Base-by-base conservation (phyloP, 2,797 vertebrate species). In the Thunnus albacares region DNA sequence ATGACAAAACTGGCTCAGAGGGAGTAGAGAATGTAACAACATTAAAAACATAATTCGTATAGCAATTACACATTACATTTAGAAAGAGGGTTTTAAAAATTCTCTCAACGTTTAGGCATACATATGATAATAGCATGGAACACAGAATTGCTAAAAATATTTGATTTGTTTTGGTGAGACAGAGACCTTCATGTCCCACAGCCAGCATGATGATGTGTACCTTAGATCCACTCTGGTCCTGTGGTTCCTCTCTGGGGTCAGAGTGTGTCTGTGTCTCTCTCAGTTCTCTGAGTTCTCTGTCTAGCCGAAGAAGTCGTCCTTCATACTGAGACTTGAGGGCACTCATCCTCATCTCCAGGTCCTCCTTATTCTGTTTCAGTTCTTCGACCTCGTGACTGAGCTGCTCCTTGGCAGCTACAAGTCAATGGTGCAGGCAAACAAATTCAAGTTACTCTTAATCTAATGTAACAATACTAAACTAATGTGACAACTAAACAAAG, bases 261-360 rank as follows among this genome's bases (percentile, higher is more conserved):
- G 97, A 90, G 3, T 97, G 97, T 6, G 96, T 91, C 57, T 98
- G 98, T 1, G 97, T 95, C 58, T 97, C 98, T 17, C 96, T 94
- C 38, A 95, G 91, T 52, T 96, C 95, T 43, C 91, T 86, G 53
- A 98, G 95, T 84, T 99, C 98, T 77, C 97, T 95, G 87, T 99
- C 98, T 89, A 97, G 93, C 1, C 98, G 96, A 81, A 96, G 96
- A 80, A 99, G 93, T 12, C 97, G 95, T 43, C 97, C 97, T 90
- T 99, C 98, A 1, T 98, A 99, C 63, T 99, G 98, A 0, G 98
- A 99, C 85, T 98, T 98, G 1, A 99, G 95, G 0, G 98, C 97
- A 0, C 94, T 98, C 95, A 98, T 96, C 17, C 98, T 96, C 60
- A 97, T 97, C 89, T 99, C 98, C 82, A 97, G 30, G 53, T 99